A percentile compares a stretch with the other conserved stretches of the same genome.
These are phyloP conservation scores for Druon quercuslanigerum DNA, from an alignment of 1,140 invertebrate genomes.

Conservation along the genomic window DNA sequence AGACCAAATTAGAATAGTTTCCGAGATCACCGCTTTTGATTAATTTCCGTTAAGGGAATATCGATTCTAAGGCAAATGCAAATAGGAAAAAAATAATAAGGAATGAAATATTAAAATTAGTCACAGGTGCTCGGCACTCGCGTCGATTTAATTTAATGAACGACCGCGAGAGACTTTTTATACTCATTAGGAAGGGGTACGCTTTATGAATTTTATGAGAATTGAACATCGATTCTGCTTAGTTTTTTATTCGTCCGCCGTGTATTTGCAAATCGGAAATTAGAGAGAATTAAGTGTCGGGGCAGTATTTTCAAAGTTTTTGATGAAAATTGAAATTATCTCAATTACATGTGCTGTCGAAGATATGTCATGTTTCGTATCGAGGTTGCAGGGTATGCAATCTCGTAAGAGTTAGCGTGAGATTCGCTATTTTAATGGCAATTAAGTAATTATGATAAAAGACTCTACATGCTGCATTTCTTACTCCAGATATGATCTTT, in stretches of 20 bases:
- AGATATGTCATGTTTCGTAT: neutral
- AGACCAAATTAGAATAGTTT: conserved; percentile 27
- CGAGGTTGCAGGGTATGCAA: neutral
- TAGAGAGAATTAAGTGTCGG: neutral
- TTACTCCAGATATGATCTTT: conserved; percentile 32
- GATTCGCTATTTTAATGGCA: conserved; percentile 56
- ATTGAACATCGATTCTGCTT: neutral
- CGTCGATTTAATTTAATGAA: conserved; percentile 15
- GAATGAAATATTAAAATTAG: conserved; percentile 30
- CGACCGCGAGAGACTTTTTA: neutral
- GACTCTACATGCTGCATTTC: conserved; percentile 31
- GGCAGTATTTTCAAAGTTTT: neutral
- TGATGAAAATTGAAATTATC: neutral
- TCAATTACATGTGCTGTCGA: neutral
- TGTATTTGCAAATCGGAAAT: neutral
- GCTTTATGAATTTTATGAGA: conserved; percentile 27
- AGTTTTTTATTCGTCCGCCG: neutral
- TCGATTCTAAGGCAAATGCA: neutral
- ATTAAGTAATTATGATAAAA: conserved; percentile 59
- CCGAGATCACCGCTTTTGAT: conserved; percentile 12
- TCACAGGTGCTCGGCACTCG: conserved; percentile 25
- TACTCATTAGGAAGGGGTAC: neutral
- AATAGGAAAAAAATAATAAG: conserved; percentile 18
- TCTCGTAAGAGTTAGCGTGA: conserved; percentile 46
- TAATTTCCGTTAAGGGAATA: conserved; percentile 35